Evolutionary conservation across 2,113 vertebrate genomes (phyloP).

Genomic region (Catagonus wagneri): DNA sequence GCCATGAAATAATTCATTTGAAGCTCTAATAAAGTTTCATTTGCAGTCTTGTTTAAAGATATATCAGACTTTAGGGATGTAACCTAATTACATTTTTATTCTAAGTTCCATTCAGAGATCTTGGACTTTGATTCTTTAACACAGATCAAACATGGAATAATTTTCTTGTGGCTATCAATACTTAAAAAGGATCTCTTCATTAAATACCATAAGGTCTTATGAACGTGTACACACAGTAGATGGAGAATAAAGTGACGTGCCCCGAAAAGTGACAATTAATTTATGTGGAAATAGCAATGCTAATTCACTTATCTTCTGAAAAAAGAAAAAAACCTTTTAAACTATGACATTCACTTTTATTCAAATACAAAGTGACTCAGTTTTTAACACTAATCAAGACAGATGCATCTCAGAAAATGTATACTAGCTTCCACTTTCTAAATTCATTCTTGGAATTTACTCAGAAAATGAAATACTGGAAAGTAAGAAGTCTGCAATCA

Average conservation of each 20-base stretch:
- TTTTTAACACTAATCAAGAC: constrained; percentile 17
- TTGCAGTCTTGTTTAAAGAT: constrained; percentile 91
- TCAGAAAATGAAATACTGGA: neutral
- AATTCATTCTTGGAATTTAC: neutral
- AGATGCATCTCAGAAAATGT: neutral
- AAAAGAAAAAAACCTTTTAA: neutral
- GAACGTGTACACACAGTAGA: constrained; percentile 74
- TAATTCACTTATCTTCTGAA: constrained; percentile 27
- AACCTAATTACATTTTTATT: constrained; percentile 91
- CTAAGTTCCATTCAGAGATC: constrained; percentile 87
- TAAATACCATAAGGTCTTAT: constrained; percentile 89
- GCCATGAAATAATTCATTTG: constrained; percentile 91
- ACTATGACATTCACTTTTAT: neutral
- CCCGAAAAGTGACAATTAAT: constrained; percentile 68
- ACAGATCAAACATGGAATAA: constrained; percentile 91
- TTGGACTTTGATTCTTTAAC: constrained; percentile 88
- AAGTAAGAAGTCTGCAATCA: neutral
- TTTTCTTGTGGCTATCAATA: constrained; percentile 93
- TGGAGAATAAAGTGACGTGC: constrained; percentile 69
- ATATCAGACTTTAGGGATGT: constrained; percentile 91
- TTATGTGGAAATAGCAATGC: constrained; percentile 25
- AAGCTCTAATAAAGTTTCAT: constrained; percentile 91
- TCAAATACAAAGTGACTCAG: neutral
- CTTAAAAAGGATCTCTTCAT: constrained; percentile 92
- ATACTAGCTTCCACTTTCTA: neutral